phyloP scores from a whole-genome alignment of 2,888 invertebrate genomes.

The Tetanocera ferruginea region DNA sequence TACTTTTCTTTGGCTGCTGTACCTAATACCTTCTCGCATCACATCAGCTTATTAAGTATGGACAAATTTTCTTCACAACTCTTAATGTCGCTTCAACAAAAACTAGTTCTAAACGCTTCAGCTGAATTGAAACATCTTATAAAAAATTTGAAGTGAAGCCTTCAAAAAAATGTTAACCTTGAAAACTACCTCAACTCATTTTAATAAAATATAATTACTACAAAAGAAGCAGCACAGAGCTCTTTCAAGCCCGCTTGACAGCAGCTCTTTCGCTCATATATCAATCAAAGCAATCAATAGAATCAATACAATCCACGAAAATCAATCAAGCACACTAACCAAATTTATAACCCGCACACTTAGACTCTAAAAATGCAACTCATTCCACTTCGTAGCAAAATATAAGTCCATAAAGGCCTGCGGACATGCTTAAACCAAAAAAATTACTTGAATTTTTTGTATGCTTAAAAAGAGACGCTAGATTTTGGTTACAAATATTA shows the following conservation, averaged over 20 bases:
- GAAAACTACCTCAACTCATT: not conserved
- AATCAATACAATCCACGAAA: not conserved
- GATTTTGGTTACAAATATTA: constrained; percentile 7
- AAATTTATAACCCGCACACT: not conserved
- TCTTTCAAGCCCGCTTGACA: not conserved
- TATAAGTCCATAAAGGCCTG: not conserved
- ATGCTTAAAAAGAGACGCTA: not conserved
- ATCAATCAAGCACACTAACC: not conserved
- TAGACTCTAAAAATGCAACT: not conserved
- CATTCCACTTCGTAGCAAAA: not conserved
- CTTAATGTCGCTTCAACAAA: too few relatives aligned
- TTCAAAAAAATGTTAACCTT: too few relatives aligned
- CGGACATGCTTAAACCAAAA: not conserved
- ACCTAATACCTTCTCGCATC: too few relatives aligned
- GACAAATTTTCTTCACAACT: too few relatives aligned
- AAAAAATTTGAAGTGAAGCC: too few relatives aligned
- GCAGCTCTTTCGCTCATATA: not conserved
- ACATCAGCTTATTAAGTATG: too few relatives aligned
- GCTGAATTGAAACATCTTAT: too few relatives aligned
- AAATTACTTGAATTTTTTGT: not conserved
- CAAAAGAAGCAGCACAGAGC: not conserved
- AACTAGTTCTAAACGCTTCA: too few relatives aligned
- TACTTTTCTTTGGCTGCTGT: too few relatives aligned
- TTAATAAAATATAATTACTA: not conserved
- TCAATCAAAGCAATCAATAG: constrained; percentile 42